Base-by-base conservation (phyloP, 2,113 vertebrate genomes). In the Mugil cephalus region DNA sequence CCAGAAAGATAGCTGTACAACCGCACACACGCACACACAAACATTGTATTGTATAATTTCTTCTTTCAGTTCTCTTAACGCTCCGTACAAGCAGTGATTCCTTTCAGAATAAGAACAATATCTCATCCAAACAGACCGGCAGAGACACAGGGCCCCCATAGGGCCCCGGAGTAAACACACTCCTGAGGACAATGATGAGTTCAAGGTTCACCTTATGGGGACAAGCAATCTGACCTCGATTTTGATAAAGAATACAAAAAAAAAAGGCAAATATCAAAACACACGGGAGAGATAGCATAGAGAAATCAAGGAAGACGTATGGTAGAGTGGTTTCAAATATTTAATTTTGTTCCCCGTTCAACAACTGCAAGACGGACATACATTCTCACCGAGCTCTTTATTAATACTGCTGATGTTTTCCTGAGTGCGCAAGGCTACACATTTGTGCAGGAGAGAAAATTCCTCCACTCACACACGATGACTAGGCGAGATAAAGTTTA, bases 401-500 rank as follows among this genome's bases (percentile, higher is more conserved):
- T 71, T 38, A 43, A 47, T 2, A 4, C 52, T 53, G 18, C n/a
- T 38, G 34, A 30, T 69, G 56, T 42, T 56, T 46, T 40, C 30
- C 36, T 43, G 35, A 55, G 19, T 59, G 42, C 17, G 21, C 18
- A 70, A 54, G 10, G 56, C 39, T 69, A 43, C 46, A 67, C 24
- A 39, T 46, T 24, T 21, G 13, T 71, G 65, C 64, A 59, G 52
- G 34, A 62, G 50, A 52, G 60, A 62, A 62, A 70, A 74, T 51
- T 80, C 65, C 79, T 82, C 77, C 75, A 75, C 74, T 69, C 46
- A 51, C 21, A 55, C 34, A 62, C 48, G 90, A 95, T 93, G 87
- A 77, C 76, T 80, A 52, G 73, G 74, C 53, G 10, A 88, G 93
- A 95, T 94, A 94, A 83, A 58, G 70, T 80, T 88, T 88, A 94